phyloP scores from a whole-genome alignment of 2,888 invertebrate genomes.

The Nomada lathburiana region DNA sequence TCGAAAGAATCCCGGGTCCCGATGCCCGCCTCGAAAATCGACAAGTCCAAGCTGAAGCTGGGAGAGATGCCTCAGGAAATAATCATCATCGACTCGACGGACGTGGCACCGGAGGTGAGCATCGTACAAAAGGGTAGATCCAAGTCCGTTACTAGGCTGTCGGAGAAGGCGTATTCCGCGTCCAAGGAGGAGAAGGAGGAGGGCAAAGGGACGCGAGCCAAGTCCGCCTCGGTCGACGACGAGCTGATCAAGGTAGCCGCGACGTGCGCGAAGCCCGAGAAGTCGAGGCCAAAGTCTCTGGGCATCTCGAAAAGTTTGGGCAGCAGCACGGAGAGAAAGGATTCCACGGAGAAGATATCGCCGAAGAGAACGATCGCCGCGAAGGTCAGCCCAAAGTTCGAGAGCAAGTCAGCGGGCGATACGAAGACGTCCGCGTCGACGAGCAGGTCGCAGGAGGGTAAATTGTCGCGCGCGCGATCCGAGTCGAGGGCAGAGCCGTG shows the following conservation, averaged over 20 bases:
- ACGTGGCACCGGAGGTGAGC: slow-evolving; percentile 81
- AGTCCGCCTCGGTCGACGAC: slow-evolving; percentile 82
- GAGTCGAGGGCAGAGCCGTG: slow-evolving; percentile 7
- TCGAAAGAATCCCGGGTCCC: slow-evolving; percentile 80
- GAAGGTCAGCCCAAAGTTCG: slow-evolving; percentile 45
- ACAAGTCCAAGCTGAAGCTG: slow-evolving; percentile 82
- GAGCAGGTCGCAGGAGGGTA: slow-evolving; percentile 26
- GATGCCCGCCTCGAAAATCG: slow-evolving; percentile 78
- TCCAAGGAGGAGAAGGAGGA: slow-evolving; percentile 80
- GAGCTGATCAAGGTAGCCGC: slow-evolving; percentile 78
- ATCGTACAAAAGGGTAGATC: slow-evolving; percentile 83
- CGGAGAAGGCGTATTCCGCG: slow-evolving; percentile 77
- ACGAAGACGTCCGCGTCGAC: slow-evolving; percentile 20
- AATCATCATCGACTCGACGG: slow-evolving; percentile 83
- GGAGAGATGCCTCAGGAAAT: slow-evolving; percentile 83
- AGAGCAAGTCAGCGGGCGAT: slow-evolving; percentile 23
- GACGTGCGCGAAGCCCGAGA: slow-evolving; percentile 72
- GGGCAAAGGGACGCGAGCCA: slow-evolving; percentile 74
- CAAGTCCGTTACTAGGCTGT: slow-evolving; percentile 80
- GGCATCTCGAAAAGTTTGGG: slow-evolving; percentile 82
- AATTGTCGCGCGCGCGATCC: slow-evolving; percentile 23
- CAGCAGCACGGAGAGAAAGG: slow-evolving; percentile 80
- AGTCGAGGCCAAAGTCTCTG: slow-evolving; percentile 80
- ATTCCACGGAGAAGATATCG: slow-evolving; percentile 80
- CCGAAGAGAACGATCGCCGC: slow-evolving; percentile 75